Evolutionary conservation across 2,797 vertebrate species (phyloP).

Genomic region (Margarornis squamiger): DNA sequence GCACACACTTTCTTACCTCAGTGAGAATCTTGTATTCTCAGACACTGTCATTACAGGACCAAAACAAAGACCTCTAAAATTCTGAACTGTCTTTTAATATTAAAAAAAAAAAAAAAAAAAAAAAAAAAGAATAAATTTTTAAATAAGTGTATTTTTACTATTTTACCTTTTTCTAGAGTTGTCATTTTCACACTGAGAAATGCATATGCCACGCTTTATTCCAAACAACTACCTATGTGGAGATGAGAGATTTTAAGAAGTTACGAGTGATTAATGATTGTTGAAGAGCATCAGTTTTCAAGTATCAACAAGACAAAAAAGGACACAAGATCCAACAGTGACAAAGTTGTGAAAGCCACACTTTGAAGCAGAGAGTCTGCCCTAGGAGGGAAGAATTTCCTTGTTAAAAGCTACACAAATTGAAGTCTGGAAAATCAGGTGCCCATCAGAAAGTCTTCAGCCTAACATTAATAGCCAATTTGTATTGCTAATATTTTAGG

Average conservation of each 20-base stretch:
- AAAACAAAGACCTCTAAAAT: neutral
- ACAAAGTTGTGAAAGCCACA: neutral
- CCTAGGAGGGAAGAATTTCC: neutral
- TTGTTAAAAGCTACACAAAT: neutral
- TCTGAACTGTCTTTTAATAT: neutral
- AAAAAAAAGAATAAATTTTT: neutral
- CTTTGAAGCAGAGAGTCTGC: neutral
- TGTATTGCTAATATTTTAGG: neutral
- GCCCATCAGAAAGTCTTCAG: neutral
- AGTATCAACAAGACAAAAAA: neutral
- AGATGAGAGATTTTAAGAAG: neutral
- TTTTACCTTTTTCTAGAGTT: neutral
- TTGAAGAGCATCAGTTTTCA: neutral
- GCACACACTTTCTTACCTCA: neutral
- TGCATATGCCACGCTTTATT: neutral
- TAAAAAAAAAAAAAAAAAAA: neutral
- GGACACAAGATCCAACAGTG: neutral
- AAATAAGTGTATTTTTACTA: neutral
- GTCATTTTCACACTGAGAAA: neutral
- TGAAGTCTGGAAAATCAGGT: neutral
- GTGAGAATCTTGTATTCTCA: neutral
- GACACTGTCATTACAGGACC: too few species aligned
- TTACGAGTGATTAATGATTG: neutral
- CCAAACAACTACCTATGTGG: neutral
- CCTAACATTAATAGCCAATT: neutral